These are phyloP conservation scores for Trissolcus japonicus DNA, from an alignment of 2,888 invertebrate species.

Conservation along the genomic window DNA sequence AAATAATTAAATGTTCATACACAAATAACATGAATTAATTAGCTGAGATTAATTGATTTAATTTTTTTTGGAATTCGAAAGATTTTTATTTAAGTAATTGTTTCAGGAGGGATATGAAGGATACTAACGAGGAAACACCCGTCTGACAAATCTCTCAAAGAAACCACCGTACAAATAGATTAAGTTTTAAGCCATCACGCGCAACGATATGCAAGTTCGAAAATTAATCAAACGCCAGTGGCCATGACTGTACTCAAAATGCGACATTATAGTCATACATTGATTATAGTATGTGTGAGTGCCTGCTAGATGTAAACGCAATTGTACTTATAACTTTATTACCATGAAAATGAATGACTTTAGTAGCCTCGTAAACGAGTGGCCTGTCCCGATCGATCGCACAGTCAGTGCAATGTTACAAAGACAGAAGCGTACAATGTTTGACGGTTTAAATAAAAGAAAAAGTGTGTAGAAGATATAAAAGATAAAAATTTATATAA, in stretches of 20 bases:
- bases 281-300: constrained; percentile 74
- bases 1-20: too few species aligned
- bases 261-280: constrained; percentile 72
- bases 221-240: constrained; percentile 70
- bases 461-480: neutral
- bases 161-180: constrained; percentile 72
- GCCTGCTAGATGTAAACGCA: constrained; percentile 70
- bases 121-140: constrained; percentile 77
- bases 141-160: constrained; percentile 71
- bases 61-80: too few species aligned
- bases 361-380: constrained; percentile 33
- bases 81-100: neutral
- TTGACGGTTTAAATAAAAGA: neutral
- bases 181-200: too few species aligned
- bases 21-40: too few species aligned
- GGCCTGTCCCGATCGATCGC: constrained; percentile 58
- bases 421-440: constrained; percentile 43
- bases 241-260: constrained; percentile 74
- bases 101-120: constrained; percentile 77
- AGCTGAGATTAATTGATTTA: too few species aligned
- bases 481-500: constrained; percentile 6
- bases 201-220: constrained; percentile 70
- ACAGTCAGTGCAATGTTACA: neutral
- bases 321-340: constrained; percentile 56
- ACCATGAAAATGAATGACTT: constrained; percentile 49